Evolutionary conservation across 2,888 invertebrate genomes (phyloP).

Genomic region (Argyresthia albistria): DNA sequence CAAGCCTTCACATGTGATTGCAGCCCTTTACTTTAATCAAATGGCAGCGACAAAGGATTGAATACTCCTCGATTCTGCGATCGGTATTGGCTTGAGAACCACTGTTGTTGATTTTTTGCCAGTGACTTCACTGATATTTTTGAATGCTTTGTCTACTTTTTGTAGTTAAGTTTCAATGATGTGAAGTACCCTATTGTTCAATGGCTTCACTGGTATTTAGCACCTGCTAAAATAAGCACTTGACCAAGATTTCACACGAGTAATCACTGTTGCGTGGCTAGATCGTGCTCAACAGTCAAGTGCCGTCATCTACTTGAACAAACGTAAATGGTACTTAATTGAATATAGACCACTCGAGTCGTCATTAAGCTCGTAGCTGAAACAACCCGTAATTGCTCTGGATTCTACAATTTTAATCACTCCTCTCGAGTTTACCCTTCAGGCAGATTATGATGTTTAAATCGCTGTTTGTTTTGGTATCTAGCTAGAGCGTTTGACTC

Average conservation of each 20-base stretch:
- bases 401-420: constrained; percentile 33
- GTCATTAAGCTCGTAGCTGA: constrained; percentile 20
- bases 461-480: constrained; percentile 47
- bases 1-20: constrained; percentile 60
- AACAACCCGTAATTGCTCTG: constrained; percentile 25
- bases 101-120: constrained; percentile 42
- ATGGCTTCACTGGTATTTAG: not conserved
- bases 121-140: constrained; percentile 15
- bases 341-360: constrained; percentile 20
- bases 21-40: constrained; percentile 68
- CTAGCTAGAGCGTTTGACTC: constrained; percentile 34
- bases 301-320: not conserved
- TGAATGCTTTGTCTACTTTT: not conserved
- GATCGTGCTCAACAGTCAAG: not conserved
- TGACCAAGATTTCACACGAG: not conserved
- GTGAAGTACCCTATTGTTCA: not conserved
- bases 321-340: constrained; percentile 8
- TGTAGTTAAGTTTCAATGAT: not conserved
- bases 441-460: constrained; percentile 36
- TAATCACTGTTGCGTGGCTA: not conserved
- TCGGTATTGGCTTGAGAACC: constrained; percentile 28
- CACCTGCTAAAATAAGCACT: not conserved
- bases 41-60: constrained; percentile 68
- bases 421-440: constrained; percentile 31
- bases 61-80: constrained; percentile 58